Evolutionary conservation across 1,140 invertebrate species (phyloP), one percentile per base, ranked within the genome.

Genomic region (Zaprionus ornatus): DNA sequence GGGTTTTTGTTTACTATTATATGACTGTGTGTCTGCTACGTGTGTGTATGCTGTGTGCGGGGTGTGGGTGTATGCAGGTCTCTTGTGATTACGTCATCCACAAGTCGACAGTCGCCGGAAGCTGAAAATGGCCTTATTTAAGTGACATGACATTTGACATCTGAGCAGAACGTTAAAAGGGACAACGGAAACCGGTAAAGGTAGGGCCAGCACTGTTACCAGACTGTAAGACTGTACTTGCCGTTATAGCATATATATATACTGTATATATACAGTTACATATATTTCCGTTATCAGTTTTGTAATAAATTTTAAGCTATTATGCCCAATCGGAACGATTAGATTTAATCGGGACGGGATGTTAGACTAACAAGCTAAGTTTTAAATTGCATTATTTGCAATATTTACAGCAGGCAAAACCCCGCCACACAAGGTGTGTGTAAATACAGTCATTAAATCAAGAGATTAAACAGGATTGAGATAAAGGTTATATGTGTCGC

Each of bases 361-460:
- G 45, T 50, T 19, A 12, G 19, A 50, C 13, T 50, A 50, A 13
- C 12, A 23, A 45, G 19, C 7, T 23, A 13, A 19, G 3, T 48
- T 19, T 19, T 12, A 7, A 9, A n/a, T 40, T 40, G 15, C 37
- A n/a, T 40, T 40, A 50, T 27, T 79, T 60, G 54, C 62, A 74
- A 67, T 69, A 69, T 82, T 82, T 82, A 82, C 69, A 65, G 68
- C 63, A 65, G 74, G 74, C 27, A 82, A 78, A 54, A 54, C 63
- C 80, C 69, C 0, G 45, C 57, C 0, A 17, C 65, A 48, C 42
- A 15, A 62, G 59, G 6, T 17, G 40, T 17, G 40, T 5, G 21
- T 37, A 17, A 35, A n/a, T 27, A 12, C n/a, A n/a, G 25, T 29
- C 19, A 25, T 56, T 45, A 71, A 64, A 63, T 52, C 29, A 61